Evolutionary conservation across 2,797 vertebrate species (phyloP), one percentile per base, ranked within the genome.

Genomic region (Lepus oiostolus): DNA sequence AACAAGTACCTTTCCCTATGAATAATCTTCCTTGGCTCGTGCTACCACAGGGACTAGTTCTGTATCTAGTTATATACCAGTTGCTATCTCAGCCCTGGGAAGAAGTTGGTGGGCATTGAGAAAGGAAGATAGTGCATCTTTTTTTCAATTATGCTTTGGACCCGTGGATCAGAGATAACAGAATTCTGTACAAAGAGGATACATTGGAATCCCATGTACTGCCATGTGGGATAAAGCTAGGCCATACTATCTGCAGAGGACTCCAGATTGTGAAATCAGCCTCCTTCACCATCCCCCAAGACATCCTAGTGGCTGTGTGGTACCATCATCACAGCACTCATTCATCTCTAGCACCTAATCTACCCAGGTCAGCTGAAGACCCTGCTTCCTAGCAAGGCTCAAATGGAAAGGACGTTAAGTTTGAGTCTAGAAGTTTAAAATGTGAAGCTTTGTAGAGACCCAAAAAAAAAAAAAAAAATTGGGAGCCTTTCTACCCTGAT

Each of bases 201-300:
- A 54, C n/a, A 62, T 30, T 91, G 52, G 28, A 95, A 76, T 82
- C 30, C 8, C 54, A 28, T 84, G 60, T 58, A 67, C 13, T 75
- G n/a, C 93, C 72, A 87, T 72, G 74, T 87, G 67, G 81, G 52
- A 22, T 71, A 32, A 83, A 91, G n/a, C 16, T 5, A 80, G 42
- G 52, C 58, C 76, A 75, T 50, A 8, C 5, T 85, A 67, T 76
- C n/a, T 65, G 47, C 72, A 71, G 47, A 32, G 28, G 13, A 16
- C 58, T 92, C 32, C 42, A 93, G 21, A 91, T 16, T 87, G 47
- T 81, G 68, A 95, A 93, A 93, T 91, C 47, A 84, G 80, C 21
- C 1, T 26, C 24, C 6, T 71, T 87, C 8, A 32, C 28, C 6
- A 7, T 95, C 22, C 35, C n/a, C 47, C 68, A 68, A 95, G 91